These are phyloP conservation scores for Steinernema feltiae DNA, from an alignment of 1,140 invertebrate species.

Conservation along the genomic window DNA sequence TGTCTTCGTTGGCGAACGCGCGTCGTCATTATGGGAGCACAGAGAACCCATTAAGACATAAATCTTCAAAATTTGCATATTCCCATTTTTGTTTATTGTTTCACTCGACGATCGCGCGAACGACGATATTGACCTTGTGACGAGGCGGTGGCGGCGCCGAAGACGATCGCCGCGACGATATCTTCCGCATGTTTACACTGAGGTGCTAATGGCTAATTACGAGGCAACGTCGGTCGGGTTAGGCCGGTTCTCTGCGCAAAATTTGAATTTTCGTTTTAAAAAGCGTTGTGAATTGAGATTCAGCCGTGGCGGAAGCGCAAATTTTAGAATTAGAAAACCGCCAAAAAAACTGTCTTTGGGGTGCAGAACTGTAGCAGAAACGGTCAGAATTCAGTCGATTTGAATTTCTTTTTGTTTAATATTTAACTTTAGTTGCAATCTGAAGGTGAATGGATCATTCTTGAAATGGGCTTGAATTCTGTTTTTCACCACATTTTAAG, in stretches of 20 bases:
- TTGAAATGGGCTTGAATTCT: no score
- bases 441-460: no score
- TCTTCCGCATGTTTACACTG: not conserved
- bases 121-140: slow-evolving; percentile 14
- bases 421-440: no score
- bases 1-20: not conserved
- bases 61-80: slow-evolving; percentile 12
- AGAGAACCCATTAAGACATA: slow-evolving; percentile 8
- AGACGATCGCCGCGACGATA: not conserved
- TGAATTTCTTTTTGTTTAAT: not conserved
- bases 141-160: slow-evolving; percentile 5
- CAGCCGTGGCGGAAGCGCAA: no score
- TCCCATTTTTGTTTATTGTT: slow-evolving; percentile 14
- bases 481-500: not conserved
- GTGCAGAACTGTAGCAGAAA: no score
- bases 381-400: no score
- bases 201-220: slow-evolving; percentile 5
- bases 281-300: no score
- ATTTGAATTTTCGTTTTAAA: not conserved
- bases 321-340: no score
- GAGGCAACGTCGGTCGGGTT: not conserved
- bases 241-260: not conserved
- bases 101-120: not conserved
- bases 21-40: not conserved
- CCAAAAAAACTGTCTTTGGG: no score